Conservation (phyloP, 2,113 vertebrate species). For the Romanogobio albipinnatus region DNA sequence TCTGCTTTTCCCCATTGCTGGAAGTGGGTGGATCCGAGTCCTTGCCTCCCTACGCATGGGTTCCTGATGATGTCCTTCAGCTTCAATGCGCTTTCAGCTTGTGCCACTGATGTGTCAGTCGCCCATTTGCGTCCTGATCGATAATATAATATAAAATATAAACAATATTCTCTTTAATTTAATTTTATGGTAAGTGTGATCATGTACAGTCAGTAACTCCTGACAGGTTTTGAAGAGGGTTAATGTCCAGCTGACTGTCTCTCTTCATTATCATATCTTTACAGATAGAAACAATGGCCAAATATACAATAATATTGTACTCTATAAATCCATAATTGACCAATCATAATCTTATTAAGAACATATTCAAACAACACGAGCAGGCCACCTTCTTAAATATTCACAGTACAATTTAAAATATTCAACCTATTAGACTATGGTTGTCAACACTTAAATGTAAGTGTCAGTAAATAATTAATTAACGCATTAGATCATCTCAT, state of each 20-base stretch:
- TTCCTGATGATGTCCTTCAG: too few species aligned
- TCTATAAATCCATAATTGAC: background rate
- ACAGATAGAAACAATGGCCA: background rate
- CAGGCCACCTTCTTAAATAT: background rate
- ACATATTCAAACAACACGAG: background rate
- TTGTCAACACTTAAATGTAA: background rate
- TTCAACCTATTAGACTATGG: constrained; percentile 4
- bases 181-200: too few species aligned
- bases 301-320: background rate
- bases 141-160: too few species aligned
- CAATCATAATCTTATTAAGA: background rate
- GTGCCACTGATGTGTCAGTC: too few species aligned
- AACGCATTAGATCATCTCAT: background rate
- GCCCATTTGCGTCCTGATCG: too few species aligned
- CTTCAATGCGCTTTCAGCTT: too few species aligned
- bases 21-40: too few species aligned
- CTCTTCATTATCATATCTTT: background rate
- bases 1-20: too few species aligned
- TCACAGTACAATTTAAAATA: background rate
- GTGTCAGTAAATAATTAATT: background rate
- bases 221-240: background rate
- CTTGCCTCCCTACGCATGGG: too few species aligned
- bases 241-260: background rate
- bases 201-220: background rate
- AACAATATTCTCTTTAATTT: background rate